Percentiles rank a stretch among this genome's conserved stretches.
Conservation (phyloP, 2,888 invertebrate species). For the Drosophila melanosoma region DNA sequence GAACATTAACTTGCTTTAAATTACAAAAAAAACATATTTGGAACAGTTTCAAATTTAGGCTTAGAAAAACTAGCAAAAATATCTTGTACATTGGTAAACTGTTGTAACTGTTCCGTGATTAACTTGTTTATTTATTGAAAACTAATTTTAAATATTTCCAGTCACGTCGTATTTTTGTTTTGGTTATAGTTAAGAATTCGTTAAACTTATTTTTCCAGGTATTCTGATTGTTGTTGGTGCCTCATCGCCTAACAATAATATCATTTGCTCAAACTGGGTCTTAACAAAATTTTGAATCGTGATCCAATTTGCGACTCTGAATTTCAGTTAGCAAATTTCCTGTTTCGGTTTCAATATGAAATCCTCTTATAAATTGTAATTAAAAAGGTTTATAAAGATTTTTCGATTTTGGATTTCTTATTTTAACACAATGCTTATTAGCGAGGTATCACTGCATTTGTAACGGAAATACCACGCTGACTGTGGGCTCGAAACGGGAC, state of each 20-base stretch:
- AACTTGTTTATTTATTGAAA: not conserved
- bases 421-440: not conserved
- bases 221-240: too few species aligned
- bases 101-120: not conserved
- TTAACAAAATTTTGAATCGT: too few species aligned
- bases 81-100: not conserved
- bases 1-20: not conserved
- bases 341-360: too few species aligned
- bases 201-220: not conserved
- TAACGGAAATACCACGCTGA: not conserved
- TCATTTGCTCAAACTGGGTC: too few species aligned
- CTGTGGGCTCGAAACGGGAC: constrained; percentile 22
- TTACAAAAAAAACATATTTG: not conserved
- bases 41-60: too few species aligned
- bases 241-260: too few species aligned
- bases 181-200: not conserved
- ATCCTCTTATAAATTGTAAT: too few species aligned
- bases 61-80: too few species aligned
- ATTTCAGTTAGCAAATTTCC: too few species aligned
- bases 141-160: not conserved
- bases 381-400: not conserved
- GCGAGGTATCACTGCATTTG: constrained; percentile 5
- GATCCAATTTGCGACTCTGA: too few species aligned
- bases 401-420: not conserved
- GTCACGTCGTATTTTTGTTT: not conserved